phyloP scores from a whole-genome alignment of 2,113 vertebrate species.

The Corynorhinus townsendii region DNA sequence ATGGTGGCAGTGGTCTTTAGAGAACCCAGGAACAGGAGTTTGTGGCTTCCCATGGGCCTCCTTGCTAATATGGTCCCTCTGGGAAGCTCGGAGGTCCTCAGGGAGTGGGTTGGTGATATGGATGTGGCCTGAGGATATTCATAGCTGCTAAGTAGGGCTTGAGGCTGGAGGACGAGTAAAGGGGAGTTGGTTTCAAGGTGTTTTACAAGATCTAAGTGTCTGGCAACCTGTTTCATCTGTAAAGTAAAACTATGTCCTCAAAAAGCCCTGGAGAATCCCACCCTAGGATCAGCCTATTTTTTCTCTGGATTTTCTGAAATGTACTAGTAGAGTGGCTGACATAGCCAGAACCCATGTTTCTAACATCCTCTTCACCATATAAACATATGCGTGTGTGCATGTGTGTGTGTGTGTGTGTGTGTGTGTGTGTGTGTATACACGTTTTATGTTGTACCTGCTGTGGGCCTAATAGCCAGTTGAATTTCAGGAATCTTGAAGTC shows the following conservation, averaged over 20 bases:
- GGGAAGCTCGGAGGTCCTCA: background rate
- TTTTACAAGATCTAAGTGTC: background rate
- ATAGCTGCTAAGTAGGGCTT: background rate
- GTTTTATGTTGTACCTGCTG: background rate
- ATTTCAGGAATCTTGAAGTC: background rate
- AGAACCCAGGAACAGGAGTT: background rate
- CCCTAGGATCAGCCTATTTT: background rate
- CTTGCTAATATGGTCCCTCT: background rate
- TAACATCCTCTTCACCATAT: background rate
- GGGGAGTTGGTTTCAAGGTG: background rate
- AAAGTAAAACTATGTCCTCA: background rate
- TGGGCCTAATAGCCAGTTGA: background rate
- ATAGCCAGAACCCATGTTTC: background rate
- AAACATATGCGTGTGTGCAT: accelerated
- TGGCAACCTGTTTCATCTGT: background rate
- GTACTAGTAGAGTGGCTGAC: background rate
- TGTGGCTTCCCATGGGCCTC: background rate
- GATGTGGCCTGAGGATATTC: background rate
- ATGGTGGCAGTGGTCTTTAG: background rate
- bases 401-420: background rate
- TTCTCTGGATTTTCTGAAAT: background rate
- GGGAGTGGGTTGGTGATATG: background rate
- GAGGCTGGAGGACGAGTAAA: background rate
- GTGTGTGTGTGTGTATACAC: accelerated
- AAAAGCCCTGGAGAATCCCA: background rate